Conservation (phyloP, 2,888 invertebrate species). For the Hirtodrosophila confusa region DNA sequence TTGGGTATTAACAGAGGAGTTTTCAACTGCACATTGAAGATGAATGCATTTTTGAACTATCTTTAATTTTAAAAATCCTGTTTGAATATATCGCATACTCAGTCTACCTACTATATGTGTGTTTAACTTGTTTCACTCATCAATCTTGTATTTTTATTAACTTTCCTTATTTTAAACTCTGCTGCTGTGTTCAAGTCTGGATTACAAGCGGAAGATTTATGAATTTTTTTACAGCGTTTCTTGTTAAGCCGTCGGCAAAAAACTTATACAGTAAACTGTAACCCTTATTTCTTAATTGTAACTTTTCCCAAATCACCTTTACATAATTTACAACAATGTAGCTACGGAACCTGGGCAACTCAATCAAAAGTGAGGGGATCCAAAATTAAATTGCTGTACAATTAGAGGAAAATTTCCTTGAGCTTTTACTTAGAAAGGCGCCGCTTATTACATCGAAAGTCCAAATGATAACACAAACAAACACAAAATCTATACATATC, state of each 20-base stretch:
- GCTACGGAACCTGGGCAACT: not conserved
- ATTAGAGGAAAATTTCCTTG: constrained; percentile 7
- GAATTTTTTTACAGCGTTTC: no score
- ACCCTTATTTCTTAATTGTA: not conserved
- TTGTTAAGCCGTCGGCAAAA: constrained; percentile 4
- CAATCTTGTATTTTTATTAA: no score
- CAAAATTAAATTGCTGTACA: constrained; percentile 8
- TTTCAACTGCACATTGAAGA: not conserved
- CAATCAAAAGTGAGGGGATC: constrained; percentile 31
- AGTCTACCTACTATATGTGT: no score
- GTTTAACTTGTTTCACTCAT: no score
- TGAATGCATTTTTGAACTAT: no score
- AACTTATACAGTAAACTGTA: not conserved
- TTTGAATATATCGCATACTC: no score
- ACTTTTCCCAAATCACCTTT: constrained; percentile 1
- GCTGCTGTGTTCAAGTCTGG: no score
- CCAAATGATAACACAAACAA: constrained; percentile 1
- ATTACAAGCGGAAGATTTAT: no score
- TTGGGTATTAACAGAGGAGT: not conserved
- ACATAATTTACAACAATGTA: constrained; percentile 9
- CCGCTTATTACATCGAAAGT: constrained; percentile 7
- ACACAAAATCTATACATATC: not conserved
- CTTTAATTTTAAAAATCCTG: no score
- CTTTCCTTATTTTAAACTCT: no score
- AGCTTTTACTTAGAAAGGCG: constrained; percentile 50